phyloP scores from a whole-genome alignment of 1,140 invertebrate species.

The Cryptotermes secundus region DNA sequence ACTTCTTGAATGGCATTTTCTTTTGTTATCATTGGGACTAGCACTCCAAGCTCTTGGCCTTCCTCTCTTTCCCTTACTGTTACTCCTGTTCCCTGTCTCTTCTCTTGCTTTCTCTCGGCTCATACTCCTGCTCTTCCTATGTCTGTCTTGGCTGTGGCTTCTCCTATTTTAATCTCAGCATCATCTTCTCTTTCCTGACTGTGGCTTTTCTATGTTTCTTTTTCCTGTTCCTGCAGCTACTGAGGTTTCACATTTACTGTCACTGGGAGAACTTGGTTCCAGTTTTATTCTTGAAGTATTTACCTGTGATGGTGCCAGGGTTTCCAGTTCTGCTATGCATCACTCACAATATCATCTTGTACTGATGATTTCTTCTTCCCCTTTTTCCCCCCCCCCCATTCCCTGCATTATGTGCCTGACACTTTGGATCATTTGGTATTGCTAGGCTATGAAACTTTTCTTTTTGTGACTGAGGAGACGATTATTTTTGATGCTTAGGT shows the following conservation, averaged over 20 bases:
- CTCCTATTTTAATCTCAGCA: slow-evolving; percentile 40
- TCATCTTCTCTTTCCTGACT: not conserved
- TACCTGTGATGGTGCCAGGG: slow-evolving; percentile 66
- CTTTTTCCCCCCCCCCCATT: slow-evolving; percentile 45
- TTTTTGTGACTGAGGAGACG: slow-evolving; percentile 39
- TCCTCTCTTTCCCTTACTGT: slow-evolving; percentile 39
- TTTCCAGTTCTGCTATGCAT: slow-evolving; percentile 87
- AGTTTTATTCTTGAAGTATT: not conserved
- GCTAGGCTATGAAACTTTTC: slow-evolving; percentile 87
- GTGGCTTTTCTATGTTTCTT: not conserved
- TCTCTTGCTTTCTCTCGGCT: slow-evolving; percentile 35
- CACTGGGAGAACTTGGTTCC: not conserved
- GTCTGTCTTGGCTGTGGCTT: slow-evolving; percentile 45
- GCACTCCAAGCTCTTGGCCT: slow-evolving; percentile 36
- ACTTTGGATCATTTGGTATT: slow-evolving; percentile 76
- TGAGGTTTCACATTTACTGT: not conserved
- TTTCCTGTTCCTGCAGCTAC: not conserved
- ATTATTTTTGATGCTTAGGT: slow-evolving; percentile 51
- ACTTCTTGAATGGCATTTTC: slow-evolving; percentile 43
- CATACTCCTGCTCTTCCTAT: slow-evolving; percentile 42
- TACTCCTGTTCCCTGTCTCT: slow-evolving; percentile 39
- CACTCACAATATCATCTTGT: slow-evolving; percentile 65
- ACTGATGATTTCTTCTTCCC: slow-evolving; percentile 45
- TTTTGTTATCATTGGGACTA: slow-evolving; percentile 44
- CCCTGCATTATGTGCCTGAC: slow-evolving; percentile 42